Evolutionary conservation across 2,888 invertebrate genomes (phyloP).

Genomic region (Aphrophora alni): DNA sequence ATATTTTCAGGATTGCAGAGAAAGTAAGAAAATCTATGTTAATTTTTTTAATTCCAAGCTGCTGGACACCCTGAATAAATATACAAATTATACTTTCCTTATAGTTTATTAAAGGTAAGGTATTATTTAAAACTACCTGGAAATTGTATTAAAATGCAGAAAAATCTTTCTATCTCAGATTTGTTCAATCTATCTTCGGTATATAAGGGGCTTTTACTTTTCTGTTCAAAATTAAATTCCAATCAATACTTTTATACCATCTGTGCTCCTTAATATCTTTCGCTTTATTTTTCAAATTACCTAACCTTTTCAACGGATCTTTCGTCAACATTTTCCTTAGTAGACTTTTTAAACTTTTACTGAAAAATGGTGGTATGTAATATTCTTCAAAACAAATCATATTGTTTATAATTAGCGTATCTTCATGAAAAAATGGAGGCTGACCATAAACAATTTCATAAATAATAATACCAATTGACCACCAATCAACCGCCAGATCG

Average conservation of each 20-base stretch:
- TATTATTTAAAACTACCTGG: too few species aligned
- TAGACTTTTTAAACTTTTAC: slow-evolving; percentile 80
- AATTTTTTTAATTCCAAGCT: too few species aligned
- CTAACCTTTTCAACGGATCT: slow-evolving; percentile 80
- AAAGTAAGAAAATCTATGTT: too few species aligned
- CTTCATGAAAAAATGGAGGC: slow-evolving; percentile 90
- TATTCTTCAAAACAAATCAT: slow-evolving; percentile 92
- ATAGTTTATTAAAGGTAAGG: too few species aligned
- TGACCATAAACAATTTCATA: slow-evolving; percentile 92
- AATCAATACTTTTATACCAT: slow-evolving; percentile 85
- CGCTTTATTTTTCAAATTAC: slow-evolving; percentile 85
- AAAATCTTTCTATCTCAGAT: too few species aligned
- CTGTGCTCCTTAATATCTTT: slow-evolving; percentile 86
- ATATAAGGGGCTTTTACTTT: slow-evolving; percentile 68
- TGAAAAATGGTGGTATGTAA: slow-evolving; percentile 83
- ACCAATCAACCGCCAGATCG: slow-evolving; percentile 94
- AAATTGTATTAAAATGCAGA: too few species aligned
- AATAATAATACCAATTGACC: slow-evolving; percentile 89
- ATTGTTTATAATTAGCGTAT: slow-evolving; percentile 92
- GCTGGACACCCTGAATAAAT: too few species aligned
- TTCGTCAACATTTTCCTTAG: slow-evolving; percentile 81
- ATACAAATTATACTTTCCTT: too few species aligned
- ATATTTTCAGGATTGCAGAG: too few species aligned
- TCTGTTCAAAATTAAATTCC: slow-evolving; percentile 80
- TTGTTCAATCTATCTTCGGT: slow-evolving; percentile 56